Evolutionary conservation across 2,888 invertebrate genomes (phyloP), one percentile per base, ranked within the genome.

Genomic region (Heteromyza rotundicornis): DNA sequence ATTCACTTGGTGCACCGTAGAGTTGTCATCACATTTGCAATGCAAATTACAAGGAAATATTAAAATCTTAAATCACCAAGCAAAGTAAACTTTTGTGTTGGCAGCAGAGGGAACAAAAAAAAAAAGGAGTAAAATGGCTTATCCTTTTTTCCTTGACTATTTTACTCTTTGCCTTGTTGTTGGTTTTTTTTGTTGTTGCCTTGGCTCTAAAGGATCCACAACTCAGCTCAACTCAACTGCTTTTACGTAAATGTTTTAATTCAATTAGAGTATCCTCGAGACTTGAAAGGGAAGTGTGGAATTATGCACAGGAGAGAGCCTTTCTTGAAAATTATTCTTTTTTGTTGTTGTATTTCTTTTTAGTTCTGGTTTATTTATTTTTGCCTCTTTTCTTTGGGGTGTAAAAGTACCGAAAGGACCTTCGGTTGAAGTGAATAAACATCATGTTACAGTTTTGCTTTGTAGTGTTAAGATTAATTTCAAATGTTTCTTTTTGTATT

Each of bases 281-380:
- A 75, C 71, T 76, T 68, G 66, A 40, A 40, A 40, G 70, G 70
- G 8, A 19, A 44, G 35, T 51, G 2, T 23, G n/a, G 75, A 76
- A 76, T 76, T 74, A 76, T 74, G 74, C 74, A 75, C 73, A 70
- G 68, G 72, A 74, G 74, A 74, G 73, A 70, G 76, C 76, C 75
- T 76, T 76, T 71, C 73, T 76, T 69, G 36, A n/a, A 32, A 53
- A 55, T 35, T 56, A 50, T 44, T 32, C 14, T 24, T 51, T 24
- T n/a, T n/a, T 40, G 10, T 40, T 8, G 40, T n/a, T 14, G 40
- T n/a, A n/a, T n/a, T n/a, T n/a, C n/a, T n/a, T n/a, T n/a, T n/a
- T n/a, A n/a, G n/a, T n/a, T n/a, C n/a, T n/a, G n/a, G n/a, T n/a
- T n/a, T n/a, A n/a, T n/a, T n/a, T n/a, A n/a, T n/a, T n/a, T n/a